These are phyloP conservation scores for Cichlasoma orientale DNA, from an alignment of 2,797 vertebrate species.

Conservation along the genomic window DNA sequence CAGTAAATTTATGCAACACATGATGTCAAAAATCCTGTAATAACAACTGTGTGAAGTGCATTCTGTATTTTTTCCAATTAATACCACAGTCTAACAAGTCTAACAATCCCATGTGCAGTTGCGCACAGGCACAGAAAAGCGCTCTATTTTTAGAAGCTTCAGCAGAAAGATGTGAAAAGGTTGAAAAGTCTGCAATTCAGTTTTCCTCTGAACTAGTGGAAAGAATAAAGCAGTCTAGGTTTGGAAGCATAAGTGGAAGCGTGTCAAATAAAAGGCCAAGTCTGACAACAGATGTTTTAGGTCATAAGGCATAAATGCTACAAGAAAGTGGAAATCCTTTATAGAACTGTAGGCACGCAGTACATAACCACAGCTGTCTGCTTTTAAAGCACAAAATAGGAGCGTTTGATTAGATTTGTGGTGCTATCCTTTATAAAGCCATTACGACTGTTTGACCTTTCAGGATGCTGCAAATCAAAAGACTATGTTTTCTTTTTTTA, in stretches of 20 bases:
- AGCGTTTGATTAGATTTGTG: slow-evolving; percentile 5
- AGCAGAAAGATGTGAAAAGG: slow-evolving; percentile 11
- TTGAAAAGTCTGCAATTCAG: slow-evolving; percentile 14
- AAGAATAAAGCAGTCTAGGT: neutral
- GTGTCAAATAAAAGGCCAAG: slow-evolving; percentile 17
- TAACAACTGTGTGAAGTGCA: neutral
- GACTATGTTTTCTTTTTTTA: slow-evolving; percentile 14
- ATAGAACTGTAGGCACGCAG: neutral
- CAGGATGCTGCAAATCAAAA: neutral
- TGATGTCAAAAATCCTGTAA: neutral
- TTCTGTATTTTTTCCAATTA: neutral
- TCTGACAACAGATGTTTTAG: slow-evolving; percentile 13
- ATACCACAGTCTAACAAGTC: neutral
- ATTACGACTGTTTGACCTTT: slow-evolving; percentile 22
- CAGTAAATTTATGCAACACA: neutral
- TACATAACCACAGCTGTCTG: neutral
- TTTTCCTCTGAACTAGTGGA: slow-evolving; percentile 9
- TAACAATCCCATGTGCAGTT: neutral
- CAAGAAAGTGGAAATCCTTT: neutral
- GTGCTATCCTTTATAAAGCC: neutral
- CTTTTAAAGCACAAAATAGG: slow-evolving; percentile 10
- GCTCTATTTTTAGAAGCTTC: slow-evolving; percentile 1
- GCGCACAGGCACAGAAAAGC: neutral
- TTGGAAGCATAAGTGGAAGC: neutral
- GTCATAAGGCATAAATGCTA: neutral